A percentile compares a stretch with the other conserved stretches of the same genome.
phyloP scores from a whole-genome alignment of 2,888 invertebrate species.

The Blera fallax region DNA sequence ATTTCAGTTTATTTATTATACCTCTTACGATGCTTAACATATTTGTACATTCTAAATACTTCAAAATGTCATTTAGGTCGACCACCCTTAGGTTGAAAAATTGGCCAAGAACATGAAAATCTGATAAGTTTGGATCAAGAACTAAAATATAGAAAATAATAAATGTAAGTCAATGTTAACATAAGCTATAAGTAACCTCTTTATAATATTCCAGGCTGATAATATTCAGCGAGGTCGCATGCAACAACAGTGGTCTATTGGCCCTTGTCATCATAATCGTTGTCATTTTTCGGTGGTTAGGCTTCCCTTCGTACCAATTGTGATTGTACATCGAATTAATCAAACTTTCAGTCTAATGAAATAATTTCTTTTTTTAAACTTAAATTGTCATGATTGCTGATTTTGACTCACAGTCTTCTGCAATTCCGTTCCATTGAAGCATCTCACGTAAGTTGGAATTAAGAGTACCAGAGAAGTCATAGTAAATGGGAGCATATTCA shows the following conservation, averaged over 20 bases:
- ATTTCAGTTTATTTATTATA: too few relatives aligned
- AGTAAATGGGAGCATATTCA: not conserved
- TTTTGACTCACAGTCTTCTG: not conserved
- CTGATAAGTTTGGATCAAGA: too few relatives aligned
- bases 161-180: not conserved
- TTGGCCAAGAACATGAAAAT: too few relatives aligned
- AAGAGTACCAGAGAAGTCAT: not conserved
- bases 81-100: too few relatives aligned
- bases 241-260: not conserved
- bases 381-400: too few relatives aligned
- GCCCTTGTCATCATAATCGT: slow-evolving; percentile 3
- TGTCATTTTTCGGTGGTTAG: not conserved
- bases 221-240: not conserved
- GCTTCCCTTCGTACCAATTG: slow-evolving; percentile 18
- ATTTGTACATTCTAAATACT: too few relatives aligned
- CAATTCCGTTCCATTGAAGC: not conserved
- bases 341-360: not conserved
- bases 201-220: slow-evolving; percentile 7
- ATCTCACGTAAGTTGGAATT: not conserved
- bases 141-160: too few relatives aligned
- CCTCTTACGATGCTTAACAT: too few relatives aligned
- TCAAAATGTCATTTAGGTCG: too few relatives aligned
- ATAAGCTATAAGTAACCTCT: not conserved
- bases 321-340: not conserved
- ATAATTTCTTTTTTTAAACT: not conserved